A percentile compares a stretch with the other conserved stretches of the same genome.
phyloP scores from a whole-genome alignment of 2,888 invertebrate genomes.

The Drosophila algonquin region DNA sequence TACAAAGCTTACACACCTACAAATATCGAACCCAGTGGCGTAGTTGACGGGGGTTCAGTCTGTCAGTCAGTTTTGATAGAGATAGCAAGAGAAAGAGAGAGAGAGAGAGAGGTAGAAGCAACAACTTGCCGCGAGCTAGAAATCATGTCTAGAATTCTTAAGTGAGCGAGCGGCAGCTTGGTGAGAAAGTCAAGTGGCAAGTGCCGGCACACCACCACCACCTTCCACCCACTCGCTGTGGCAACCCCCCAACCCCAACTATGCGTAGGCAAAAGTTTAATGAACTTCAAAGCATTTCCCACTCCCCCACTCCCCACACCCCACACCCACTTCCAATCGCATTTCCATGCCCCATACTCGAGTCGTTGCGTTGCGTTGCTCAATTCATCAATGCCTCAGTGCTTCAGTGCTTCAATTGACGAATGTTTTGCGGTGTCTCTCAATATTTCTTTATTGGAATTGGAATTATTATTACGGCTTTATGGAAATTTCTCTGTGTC shows the following conservation, averaged over 20 bases:
- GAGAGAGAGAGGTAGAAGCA: conserved; percentile 17
- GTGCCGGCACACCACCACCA: conserved; percentile 6
- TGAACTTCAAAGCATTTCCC: conserved; percentile 58
- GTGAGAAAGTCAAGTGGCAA: conserved; percentile 52
- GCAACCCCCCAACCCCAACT: conserved; percentile 12
- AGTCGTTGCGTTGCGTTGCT: conserved; percentile 10
- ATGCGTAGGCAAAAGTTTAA: conserved; percentile 68
- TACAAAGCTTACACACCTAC: conserved; percentile 50
- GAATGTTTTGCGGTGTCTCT: conserved; percentile 40
- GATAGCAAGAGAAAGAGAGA: conserved; percentile 4
- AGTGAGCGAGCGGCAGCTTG: conserved; percentile 41
- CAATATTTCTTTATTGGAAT: conserved; percentile 44
- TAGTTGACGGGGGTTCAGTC: neutral
- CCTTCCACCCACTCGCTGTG: neutral
- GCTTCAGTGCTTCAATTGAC: conserved; percentile 49
- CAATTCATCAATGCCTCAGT: conserved; percentile 56
- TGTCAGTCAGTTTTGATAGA: conserved; percentile 22
- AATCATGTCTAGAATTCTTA: conserved; percentile 74
- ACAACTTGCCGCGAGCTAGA: conserved; percentile 68
- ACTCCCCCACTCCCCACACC: conserved; percentile 5
- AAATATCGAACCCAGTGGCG: conserved; percentile 15
- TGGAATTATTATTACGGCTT: conserved; percentile 38
- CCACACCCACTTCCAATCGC: conserved; percentile 20
- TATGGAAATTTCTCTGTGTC: conserved; percentile 19
- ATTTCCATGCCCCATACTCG: conserved; percentile 21